A percentile compares a stretch with the other conserved stretches of the same genome.
Evolutionary conservation across 2,797 vertebrate species (phyloP).

Genomic region (Gymnocypris eckloni): DNA sequence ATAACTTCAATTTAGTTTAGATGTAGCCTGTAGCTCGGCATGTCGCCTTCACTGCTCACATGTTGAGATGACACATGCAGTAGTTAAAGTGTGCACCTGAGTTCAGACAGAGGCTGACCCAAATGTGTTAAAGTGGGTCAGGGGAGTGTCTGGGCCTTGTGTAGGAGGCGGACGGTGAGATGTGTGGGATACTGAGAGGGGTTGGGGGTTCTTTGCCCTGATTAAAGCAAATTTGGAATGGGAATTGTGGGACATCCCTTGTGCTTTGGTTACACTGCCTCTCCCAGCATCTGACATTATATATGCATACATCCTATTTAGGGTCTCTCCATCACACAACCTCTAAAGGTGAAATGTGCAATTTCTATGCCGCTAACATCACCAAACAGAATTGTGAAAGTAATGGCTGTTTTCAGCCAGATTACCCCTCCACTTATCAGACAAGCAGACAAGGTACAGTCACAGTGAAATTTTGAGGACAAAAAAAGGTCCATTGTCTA

Average conservation of each 20-base stretch:
- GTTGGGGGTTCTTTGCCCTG: not conserved
- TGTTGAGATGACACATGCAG: not conserved
- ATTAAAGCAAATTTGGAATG: constrained; percentile 48
- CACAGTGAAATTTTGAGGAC: not conserved
- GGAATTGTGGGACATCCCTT: constrained; percentile 30
- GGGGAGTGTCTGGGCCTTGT: constrained; percentile 74
- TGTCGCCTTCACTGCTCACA: not conserved
- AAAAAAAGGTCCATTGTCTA: not conserved
- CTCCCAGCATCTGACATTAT: constrained; percentile 19
- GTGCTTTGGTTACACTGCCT: not conserved
- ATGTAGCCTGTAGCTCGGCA: not conserved
- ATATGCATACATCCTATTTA: not conserved
- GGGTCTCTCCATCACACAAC: constrained; percentile 2
- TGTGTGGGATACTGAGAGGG: constrained; percentile 41
- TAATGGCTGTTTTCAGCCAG: not conserved
- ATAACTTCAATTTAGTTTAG: not conserved
- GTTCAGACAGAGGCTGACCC: constrained; percentile 70
- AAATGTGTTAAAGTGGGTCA: constrained; percentile 83
- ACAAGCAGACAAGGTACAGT: not conserved
- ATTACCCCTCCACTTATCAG: constrained; percentile 1
- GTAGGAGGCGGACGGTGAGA: constrained; percentile 71
- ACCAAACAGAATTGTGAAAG: not conserved
- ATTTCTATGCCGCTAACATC: not conserved
- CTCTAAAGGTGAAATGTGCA: not conserved
- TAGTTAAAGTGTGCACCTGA: constrained; percentile 15